Percentiles rank a stretch among this genome's conserved stretches.
Conservation (phyloP, 2,797 vertebrate species). For the Gila robusta region DNA sequence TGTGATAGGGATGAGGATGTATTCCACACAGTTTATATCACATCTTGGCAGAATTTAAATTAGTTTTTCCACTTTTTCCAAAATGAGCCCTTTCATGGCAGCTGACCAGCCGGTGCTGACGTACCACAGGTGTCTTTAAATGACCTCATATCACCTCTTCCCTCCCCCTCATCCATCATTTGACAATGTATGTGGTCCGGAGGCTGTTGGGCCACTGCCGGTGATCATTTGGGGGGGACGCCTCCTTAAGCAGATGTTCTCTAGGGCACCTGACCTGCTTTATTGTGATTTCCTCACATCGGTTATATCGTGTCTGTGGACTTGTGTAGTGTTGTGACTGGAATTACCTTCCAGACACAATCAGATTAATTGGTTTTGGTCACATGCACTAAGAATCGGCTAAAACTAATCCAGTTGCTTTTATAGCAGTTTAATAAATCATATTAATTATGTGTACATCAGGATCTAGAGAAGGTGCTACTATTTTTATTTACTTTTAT, state of each 20-base stretch:
- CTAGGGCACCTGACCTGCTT: neutral
- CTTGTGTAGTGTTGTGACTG: neutral
- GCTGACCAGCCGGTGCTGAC: constrained; percentile 53
- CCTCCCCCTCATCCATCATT: constrained; percentile 85
- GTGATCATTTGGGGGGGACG: constrained; percentile 73
- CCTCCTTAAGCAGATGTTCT: constrained; percentile 65
- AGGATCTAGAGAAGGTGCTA: neutral
- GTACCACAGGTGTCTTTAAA: constrained; percentile 69
- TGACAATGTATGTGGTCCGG: constrained; percentile 83
- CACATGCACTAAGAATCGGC: neutral
- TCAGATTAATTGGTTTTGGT: neutral
- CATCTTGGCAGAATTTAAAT: neutral
- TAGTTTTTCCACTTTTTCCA: neutral
- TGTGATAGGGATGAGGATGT: neutral
- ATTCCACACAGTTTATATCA: neutral
- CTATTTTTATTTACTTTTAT: neutral
- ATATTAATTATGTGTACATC: neutral
- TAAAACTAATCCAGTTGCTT: no score
- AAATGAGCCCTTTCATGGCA: neutral
- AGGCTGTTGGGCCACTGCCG: constrained; percentile 63
- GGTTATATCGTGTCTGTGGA: neutral
- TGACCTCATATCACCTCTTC: constrained; percentile 83
- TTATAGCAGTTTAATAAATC: neutral
- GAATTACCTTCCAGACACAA: neutral
- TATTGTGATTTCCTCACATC: neutral